These are phyloP conservation scores for Lithophane socia DNA, from an alignment of 2,888 invertebrate species.

Conservation along the genomic window DNA sequence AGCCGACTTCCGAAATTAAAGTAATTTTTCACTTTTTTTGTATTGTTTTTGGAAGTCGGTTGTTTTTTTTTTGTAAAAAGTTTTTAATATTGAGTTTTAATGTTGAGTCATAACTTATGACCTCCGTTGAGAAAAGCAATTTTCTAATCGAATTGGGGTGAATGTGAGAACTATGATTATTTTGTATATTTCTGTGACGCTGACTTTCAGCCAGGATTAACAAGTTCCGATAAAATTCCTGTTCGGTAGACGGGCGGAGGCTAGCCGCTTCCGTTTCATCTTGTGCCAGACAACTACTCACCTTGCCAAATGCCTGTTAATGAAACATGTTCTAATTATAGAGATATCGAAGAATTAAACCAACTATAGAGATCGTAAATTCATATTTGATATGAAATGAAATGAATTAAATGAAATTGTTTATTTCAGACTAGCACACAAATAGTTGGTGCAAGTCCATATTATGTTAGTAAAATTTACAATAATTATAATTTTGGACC, in stretches of 20 bases:
- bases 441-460: no score
- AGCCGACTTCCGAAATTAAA: no score
- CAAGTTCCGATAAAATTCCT: background rate
- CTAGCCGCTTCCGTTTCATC: slow-evolving; percentile 31
- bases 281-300: slow-evolving; percentile 37
- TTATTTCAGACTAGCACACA: no score
- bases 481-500: no score
- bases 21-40: no score
- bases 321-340: slow-evolving; percentile 41
- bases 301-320: slow-evolving; percentile 40
- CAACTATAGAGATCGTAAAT: background rate
- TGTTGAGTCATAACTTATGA: background rate
- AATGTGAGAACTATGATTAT: background rate
- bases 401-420: no score
- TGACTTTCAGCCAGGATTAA: background rate
- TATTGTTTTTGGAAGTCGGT: no score
- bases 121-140: background rate
- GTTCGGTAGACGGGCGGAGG: slow-evolving; percentile 41
- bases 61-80: no score
- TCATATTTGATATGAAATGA: no score
- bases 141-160: no score
- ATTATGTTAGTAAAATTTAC: no score
- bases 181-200: background rate
- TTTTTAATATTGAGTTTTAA: no score
- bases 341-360: slow-evolving; percentile 1